These are phyloP conservation scores for Cherax destructor DNA, from an alignment of 1,140 invertebrate species.

Conservation along the genomic window DNA sequence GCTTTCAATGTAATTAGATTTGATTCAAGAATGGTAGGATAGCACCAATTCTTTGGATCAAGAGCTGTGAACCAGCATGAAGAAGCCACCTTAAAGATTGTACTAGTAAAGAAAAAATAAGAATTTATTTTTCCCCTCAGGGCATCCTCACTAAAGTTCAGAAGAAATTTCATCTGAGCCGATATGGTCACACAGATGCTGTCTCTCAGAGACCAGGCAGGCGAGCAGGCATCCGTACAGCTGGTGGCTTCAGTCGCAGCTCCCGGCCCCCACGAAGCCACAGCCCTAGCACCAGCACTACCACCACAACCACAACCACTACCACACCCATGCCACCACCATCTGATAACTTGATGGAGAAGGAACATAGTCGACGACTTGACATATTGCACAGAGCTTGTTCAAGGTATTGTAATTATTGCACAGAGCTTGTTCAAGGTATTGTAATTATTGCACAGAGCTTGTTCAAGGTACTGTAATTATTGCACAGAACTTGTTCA, in stretches of 20 bases:
- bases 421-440: too few species aligned
- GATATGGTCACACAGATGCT: neutral
- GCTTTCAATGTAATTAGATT: too few species aligned
- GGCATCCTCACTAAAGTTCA: neutral
- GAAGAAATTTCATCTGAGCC: neutral
- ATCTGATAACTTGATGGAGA: constrained; percentile 28
- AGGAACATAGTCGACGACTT: constrained; percentile 34
- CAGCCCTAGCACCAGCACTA: neutral
- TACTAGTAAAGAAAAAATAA: too few species aligned
- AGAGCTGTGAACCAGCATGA: too few species aligned
- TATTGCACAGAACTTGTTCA: constrained; percentile 35
- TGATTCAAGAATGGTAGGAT: too few species aligned
- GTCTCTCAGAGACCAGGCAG: neutral
- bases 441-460: too few species aligned
- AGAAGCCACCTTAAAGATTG: too few species aligned
- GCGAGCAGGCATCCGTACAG: neutral
- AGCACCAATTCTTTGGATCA: too few species aligned
- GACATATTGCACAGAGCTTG: constrained; percentile 39
- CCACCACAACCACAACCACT: constrained; percentile 39
- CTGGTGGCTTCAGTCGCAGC: neutral
- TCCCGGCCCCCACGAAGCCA: neutral
- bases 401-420: neutral
- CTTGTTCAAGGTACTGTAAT: too few species aligned
- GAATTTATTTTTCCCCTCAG: neutral
- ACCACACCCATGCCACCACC: constrained; percentile 27